Evolutionary conservation across 2,888 invertebrate genomes (phyloP).

Genomic region (Dexiosoma caninum): DNA sequence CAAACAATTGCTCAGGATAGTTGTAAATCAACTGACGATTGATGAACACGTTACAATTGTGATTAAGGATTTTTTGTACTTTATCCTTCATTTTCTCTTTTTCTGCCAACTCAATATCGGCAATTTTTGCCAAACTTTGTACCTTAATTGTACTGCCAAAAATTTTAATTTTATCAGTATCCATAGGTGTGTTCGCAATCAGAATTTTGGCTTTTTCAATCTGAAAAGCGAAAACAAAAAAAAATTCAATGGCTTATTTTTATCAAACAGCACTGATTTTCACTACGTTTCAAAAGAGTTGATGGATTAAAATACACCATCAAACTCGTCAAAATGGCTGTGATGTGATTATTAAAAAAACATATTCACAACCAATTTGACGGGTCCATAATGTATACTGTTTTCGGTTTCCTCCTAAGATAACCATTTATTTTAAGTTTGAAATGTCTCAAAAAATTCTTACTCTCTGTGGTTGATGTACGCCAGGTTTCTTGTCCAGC

Average conservation of each 20-base stretch:
- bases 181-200: slow-evolving; percentile 99
- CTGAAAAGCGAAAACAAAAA: slow-evolving; percentile 58
- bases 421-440: neutral
- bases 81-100: slow-evolving; percentile 99
- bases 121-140: slow-evolving; percentile 95
- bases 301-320: slow-evolving; percentile 65
- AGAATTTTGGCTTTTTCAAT: slow-evolving; percentile 97
- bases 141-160: slow-evolving; percentile 97
- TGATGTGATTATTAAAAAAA: slow-evolving; percentile 72
- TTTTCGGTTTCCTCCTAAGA: neutral
- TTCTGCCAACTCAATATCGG: slow-evolving; percentile 97
- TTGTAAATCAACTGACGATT: slow-evolving; percentile 99
- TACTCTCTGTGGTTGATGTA: slow-evolving; percentile 93
- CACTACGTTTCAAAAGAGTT: neutral
- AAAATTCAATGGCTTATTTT: neutral
- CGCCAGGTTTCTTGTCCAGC: slow-evolving; percentile 97
- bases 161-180: slow-evolving; percentile 99
- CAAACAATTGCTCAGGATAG: slow-evolving; percentile 99
- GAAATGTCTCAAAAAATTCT: slow-evolving; percentile 42
- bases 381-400: slow-evolving; percentile 69
- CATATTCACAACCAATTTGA: slow-evolving; percentile 79
- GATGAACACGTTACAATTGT: slow-evolving; percentile 98
- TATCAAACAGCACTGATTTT: neutral
- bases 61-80: slow-evolving; percentile 95
- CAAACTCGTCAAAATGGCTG: slow-evolving; percentile 78